Evolutionary conservation across 2,113 vertebrate genomes (phyloP), one percentile per base, ranked within the genome.

Genomic region (Spizaetus ornatus): DNA sequence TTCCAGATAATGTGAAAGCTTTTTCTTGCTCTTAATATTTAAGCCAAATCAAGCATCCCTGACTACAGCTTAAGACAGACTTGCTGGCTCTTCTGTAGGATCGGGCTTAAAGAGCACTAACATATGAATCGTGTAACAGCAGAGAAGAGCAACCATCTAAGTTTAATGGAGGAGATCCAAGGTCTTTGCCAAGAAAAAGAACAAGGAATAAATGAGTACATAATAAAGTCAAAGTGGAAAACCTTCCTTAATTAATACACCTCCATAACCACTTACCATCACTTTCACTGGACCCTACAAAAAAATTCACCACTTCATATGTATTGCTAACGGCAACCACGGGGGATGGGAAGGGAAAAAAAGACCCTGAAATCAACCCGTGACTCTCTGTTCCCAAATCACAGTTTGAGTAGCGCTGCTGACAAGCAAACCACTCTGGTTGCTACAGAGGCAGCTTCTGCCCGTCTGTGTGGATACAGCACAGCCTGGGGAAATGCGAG

Each of bases 391-490:
- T 6, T 58, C 27, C 63, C 71, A 45, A 19, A 9, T 5, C 45
- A 13, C 25, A 6, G 9, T 16, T 0, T 3, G 62, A 22, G 31
- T 1, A 31, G 69, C 0, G 8, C 26, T 88, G 84, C 70, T 61
- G 69, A 7, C 48, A 56, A 50, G 12, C 23, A 62, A 83, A 43
- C 7, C 25, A 4, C 36, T 62, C 48, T 12, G 16, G 23, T 9
- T 70, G 81, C 62, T 90, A 4, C 19, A 56, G 72, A 52, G 52
- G 61, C 65, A 48, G 74, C 69, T 85, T 23, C 61, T 56, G 52
- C 18, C 58, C 11, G 34, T 7, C 22, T 11, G 47, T 0, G 0
- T 2, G 17, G 40, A 13, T n/a, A 5, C 56, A 52, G 76, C 66
- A 3, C 43, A 59, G 43, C 58, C 88, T 10, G 63, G 78, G 81